phyloP scores from a whole-genome alignment of 2,113 vertebrate species.

The Hyperopisus bebe region DNA sequence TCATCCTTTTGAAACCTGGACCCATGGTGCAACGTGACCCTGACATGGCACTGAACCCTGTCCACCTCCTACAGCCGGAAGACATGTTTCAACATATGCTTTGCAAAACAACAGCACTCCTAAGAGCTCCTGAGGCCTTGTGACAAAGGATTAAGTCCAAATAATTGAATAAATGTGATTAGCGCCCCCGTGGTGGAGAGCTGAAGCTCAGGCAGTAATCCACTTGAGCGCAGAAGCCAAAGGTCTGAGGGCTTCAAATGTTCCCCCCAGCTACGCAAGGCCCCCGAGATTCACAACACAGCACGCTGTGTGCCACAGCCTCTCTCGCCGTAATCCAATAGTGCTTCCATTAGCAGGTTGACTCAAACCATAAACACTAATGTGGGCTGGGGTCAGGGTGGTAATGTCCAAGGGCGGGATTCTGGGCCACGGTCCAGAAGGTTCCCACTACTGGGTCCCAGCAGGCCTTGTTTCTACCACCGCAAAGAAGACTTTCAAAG shows the following conservation, averaged over 20 bases:
- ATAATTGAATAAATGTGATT: constrained; percentile 40
- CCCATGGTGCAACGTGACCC: neutral
- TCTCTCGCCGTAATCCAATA: constrained; percentile 24
- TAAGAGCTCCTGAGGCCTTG: constrained; percentile 6
- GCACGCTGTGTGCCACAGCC: constrained; percentile 6
- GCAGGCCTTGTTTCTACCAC: neutral
- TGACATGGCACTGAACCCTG: neutral
- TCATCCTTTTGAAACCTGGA: neutral
- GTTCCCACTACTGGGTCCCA: neutral
- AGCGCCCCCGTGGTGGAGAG: constrained; percentile 19
- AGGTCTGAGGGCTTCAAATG: neutral
- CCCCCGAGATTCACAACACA: neutral
- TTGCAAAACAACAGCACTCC: constrained; percentile 39
- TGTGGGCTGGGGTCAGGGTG: neutral
- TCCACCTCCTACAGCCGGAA: constrained; percentile 19
- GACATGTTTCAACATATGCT: constrained; percentile 43
- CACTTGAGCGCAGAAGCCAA: neutral
- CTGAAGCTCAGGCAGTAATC: neutral
- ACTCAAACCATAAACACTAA: constrained; percentile 28
- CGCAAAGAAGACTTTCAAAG: neutral
- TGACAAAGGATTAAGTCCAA: constrained; percentile 34
- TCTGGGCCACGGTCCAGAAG: constrained; percentile 2
- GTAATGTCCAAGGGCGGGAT: neutral
- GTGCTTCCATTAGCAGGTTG: constrained; percentile 21
- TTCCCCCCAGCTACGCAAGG: neutral